A percentile compares a stretch with the other conserved stretches of the same genome.
These are phyloP conservation scores for Bombus waltoni DNA, from an alignment of 1,140 invertebrate genomes.

Conservation along the genomic window DNA sequence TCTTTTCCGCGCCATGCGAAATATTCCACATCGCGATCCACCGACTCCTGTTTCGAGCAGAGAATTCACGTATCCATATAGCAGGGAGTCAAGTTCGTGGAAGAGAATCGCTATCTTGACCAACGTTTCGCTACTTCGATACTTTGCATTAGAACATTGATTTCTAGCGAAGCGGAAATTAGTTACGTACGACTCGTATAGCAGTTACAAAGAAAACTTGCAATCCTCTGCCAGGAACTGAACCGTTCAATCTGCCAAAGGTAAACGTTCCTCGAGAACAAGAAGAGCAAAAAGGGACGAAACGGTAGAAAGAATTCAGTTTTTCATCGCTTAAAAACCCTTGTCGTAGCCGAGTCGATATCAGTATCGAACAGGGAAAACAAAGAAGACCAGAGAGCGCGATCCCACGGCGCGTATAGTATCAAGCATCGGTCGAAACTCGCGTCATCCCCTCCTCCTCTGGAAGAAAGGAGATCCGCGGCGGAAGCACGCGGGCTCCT, in stretches of 20 bases:
- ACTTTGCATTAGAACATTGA: background rate
- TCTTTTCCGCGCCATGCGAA: conserved; percentile 47
- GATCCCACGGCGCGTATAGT: background rate
- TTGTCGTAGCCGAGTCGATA: background rate
- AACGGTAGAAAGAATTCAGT: background rate
- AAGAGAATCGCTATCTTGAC: background rate
- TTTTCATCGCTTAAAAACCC: background rate
- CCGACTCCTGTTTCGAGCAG: background rate
- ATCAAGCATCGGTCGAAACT: conserved; percentile 16
- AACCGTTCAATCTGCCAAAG: too few relatives aligned
- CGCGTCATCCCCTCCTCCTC: background rate
- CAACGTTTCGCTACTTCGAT: background rate
- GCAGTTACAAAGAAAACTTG: background rate
- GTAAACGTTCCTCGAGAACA: background rate
- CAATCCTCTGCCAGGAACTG: too few relatives aligned
- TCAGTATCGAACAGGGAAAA: background rate
- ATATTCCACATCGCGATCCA: conserved; percentile 45
- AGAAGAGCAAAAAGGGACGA: background rate
- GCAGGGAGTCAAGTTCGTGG: too few relatives aligned
- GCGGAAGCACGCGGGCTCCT: conserved; percentile 53
- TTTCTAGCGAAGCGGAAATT: background rate
- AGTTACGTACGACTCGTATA: too few relatives aligned
- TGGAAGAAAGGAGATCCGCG: conserved; percentile 45
- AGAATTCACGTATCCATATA: background rate
- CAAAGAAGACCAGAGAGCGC: background rate